Evolutionary conservation across 2,113 vertebrate species (phyloP).

Genomic region (Psammodynastes pulverulentus): DNA sequence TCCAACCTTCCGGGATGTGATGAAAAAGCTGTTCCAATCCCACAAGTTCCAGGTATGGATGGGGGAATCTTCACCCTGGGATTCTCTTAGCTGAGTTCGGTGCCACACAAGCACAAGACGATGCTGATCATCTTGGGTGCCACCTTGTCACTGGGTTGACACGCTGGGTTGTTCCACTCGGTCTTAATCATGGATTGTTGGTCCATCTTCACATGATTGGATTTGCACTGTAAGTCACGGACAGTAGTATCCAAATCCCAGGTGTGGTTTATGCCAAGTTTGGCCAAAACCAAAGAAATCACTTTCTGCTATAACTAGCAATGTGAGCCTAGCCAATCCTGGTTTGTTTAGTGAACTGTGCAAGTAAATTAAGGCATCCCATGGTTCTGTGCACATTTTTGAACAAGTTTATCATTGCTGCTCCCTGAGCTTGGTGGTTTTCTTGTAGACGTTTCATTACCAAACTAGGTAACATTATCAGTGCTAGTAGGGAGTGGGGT

Average conservation of each 20-base stretch:
- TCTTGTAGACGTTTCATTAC: not conserved
- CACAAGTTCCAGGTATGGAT: constrained; percentile 85
- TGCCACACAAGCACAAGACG: not conserved
- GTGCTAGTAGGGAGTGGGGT: not conserved
- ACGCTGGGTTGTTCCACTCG: not conserved
- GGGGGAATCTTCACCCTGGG: not conserved
- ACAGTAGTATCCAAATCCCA: not conserved
- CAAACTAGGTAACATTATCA: not conserved
- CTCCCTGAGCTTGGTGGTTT: not conserved
- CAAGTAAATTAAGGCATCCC: not conserved
- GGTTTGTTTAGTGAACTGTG: not conserved
- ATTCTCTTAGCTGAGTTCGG: not conserved
- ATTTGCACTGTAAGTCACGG: not conserved
- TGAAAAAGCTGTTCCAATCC: constrained; percentile 80
- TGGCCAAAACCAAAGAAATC: not conserved
- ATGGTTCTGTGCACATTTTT: not conserved
- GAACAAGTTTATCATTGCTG: not conserved
- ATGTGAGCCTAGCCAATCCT: not conserved
- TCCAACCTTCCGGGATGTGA: constrained; percentile 70
- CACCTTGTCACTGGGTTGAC: not conserved
- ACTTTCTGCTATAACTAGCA: not conserved
- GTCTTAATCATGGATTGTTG: not conserved
- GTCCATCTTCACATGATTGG: not conserved
- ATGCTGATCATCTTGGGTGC: too few species aligned
- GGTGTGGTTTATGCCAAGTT: not conserved